Evolutionary conservation across 2,888 invertebrate genomes (phyloP).

Genomic region (Clusia tigrina): DNA sequence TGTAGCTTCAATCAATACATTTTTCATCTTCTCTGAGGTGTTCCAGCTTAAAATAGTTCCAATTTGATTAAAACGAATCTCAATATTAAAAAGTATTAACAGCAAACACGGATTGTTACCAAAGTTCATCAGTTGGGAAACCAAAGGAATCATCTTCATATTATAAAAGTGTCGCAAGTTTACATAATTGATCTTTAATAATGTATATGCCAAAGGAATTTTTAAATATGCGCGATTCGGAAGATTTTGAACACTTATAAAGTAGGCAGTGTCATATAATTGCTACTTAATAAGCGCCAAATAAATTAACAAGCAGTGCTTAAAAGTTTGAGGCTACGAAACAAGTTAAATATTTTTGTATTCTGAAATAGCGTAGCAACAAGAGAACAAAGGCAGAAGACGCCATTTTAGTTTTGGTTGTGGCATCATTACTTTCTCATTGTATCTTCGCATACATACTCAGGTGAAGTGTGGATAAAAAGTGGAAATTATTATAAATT

Average conservation of each 20-base stretch:
- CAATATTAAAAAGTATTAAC: too few species aligned
- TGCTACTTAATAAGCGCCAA: too few species aligned
- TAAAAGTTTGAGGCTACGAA: conserved; percentile 13
- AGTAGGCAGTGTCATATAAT: conserved; percentile 30
- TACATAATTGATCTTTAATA: conserved; percentile 32
- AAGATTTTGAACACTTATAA: conserved; percentile 60
- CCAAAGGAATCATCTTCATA: too few species aligned
- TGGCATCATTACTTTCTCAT: too few species aligned
- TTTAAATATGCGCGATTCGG: conserved; percentile 54
- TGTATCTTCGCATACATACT: conserved; percentile 17
- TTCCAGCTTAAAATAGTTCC: too few species aligned
- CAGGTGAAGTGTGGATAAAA: conserved; percentile 24
- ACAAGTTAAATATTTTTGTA: conserved; percentile 2
- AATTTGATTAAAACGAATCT: too few species aligned
- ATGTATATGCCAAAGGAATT: conserved; percentile 40
- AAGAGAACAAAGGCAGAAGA: conserved; percentile 10
- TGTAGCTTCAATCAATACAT: too few species aligned
- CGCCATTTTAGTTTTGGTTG: conserved; percentile 16
- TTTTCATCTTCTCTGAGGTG: too few species aligned
- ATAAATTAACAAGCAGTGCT: too few species aligned
- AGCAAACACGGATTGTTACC: too few species aligned
- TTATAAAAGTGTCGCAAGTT: too few species aligned
- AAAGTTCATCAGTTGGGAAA: too few species aligned
- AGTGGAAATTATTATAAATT: conserved; percentile 24
- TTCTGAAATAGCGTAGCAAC: neutral